A percentile compares a stretch with the other conserved stretches of the same genome.
These are phyloP conservation scores for Neotoxoptera formosana DNA, from an alignment of 1,140 invertebrate genomes.

Conservation along the genomic window DNA sequence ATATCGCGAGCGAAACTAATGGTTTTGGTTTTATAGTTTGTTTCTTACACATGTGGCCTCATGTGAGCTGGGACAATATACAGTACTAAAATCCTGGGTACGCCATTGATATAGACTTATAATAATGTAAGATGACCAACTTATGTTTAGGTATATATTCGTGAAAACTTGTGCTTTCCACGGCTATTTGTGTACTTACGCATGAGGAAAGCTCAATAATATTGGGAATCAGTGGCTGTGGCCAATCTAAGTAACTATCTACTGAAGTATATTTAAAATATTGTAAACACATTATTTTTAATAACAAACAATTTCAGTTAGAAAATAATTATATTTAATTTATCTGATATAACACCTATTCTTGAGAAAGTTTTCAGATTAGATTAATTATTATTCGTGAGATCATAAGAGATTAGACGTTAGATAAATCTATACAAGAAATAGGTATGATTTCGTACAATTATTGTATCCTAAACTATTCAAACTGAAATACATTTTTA, in stretches of 20 bases:
- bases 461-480: neutral
- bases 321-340: neutral
- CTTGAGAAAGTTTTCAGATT: neutral
- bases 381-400: too few species aligned
- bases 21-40: too few species aligned
- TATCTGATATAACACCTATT: neutral
- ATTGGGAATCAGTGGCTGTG: too few species aligned
- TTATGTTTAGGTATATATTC: neutral
- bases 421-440: too few species aligned
- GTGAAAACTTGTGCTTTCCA: neutral
- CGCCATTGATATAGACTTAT: too few species aligned
- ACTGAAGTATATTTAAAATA: neutral
- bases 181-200: neutral
- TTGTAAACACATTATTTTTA: neutral
- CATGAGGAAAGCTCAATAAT: too few species aligned
- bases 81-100: too few species aligned
- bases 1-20: too few species aligned
- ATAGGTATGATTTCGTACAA: too few species aligned
- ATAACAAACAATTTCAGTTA: neutral
- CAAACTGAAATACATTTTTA: neutral
- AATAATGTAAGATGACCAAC: neutral
- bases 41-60: too few species aligned
- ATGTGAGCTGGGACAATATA: too few species aligned
- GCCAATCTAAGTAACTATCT: neutral
- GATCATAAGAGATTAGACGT: too few species aligned